Percentiles rank a stretch among this genome's conserved stretches.
Evolutionary conservation across 2,888 invertebrate genomes (phyloP).

Genomic region (Stegophylla sp.): DNA sequence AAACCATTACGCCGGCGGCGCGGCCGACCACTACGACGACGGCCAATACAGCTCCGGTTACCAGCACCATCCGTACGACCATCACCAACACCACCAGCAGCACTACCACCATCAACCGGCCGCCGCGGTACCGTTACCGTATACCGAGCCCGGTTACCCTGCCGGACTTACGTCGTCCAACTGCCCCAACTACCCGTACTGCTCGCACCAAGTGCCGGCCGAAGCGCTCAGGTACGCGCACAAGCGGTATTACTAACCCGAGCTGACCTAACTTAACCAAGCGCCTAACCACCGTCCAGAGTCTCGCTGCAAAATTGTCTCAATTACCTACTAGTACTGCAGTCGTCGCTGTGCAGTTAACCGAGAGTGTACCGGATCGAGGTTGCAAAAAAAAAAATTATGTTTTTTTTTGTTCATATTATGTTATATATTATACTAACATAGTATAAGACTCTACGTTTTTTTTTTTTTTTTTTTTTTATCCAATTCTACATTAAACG

Average conservation of each 20-base stretch:
- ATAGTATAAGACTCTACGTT: too few species aligned
- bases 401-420: too few species aligned
- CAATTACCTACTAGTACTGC: conserved; percentile 44
- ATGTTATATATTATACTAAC: too few species aligned
- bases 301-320: conserved; percentile 25
- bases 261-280: too few species aligned
- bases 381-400: too few species aligned
- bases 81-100: conserved; percentile 51
- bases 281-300: too few species aligned
- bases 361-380: too few species aligned
- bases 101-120: conserved; percentile 49
- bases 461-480: too few species aligned
- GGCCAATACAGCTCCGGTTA: conserved; percentile 6
- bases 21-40: background rate
- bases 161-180: conserved; percentile 68
- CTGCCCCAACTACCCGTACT: conserved; percentile 72
- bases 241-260: conserved; percentile 7
- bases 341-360: background rate
- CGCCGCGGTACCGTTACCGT: background rate
- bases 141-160: conserved; percentile 66
- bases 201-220: conserved; percentile 62
- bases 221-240: conserved; percentile 29
- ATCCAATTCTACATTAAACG: too few species aligned
- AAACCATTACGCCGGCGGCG: conserved; percentile 62
- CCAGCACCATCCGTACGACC: conserved; percentile 40